Evolutionary conservation across 2,113 vertebrate species (phyloP).

Genomic region (Gymnorhina tibicen): DNA sequence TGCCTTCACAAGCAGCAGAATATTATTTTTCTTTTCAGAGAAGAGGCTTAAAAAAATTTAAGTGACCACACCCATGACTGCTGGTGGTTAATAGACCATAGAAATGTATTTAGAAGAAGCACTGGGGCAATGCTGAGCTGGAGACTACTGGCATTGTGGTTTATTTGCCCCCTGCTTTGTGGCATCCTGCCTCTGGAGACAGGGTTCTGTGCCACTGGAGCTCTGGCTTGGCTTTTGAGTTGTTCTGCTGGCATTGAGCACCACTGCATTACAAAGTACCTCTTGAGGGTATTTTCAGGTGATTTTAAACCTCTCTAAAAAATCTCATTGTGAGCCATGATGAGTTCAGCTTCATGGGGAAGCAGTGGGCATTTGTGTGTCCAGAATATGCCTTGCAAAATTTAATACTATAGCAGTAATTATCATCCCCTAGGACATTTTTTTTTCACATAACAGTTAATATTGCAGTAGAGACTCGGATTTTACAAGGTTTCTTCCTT

Average conservation of each 20-base stretch:
- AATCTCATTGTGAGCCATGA: neutral
- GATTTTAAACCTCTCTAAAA: neutral
- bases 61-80: neutral
- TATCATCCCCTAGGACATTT: neutral
- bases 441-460: neutral
- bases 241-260: neutral
- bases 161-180: neutral
- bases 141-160: neutral
- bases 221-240: neutral
- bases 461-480: neutral
- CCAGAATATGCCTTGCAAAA: neutral
- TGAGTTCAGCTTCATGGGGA: neutral
- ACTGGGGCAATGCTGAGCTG: neutral
- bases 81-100: neutral
- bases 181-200: neutral
- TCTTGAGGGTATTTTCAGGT: neutral
- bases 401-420: neutral
- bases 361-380: neutral
- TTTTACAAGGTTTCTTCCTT: neutral
- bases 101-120: neutral
- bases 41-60: neutral
- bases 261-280: neutral
- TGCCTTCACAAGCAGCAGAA: neutral
- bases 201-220: neutral
- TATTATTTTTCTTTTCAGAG: neutral